These are phyloP conservation scores for Diadumene lineata DNA, from an alignment of 92 coral and sea anemone genomes.

Conservation along the genomic window DNA sequence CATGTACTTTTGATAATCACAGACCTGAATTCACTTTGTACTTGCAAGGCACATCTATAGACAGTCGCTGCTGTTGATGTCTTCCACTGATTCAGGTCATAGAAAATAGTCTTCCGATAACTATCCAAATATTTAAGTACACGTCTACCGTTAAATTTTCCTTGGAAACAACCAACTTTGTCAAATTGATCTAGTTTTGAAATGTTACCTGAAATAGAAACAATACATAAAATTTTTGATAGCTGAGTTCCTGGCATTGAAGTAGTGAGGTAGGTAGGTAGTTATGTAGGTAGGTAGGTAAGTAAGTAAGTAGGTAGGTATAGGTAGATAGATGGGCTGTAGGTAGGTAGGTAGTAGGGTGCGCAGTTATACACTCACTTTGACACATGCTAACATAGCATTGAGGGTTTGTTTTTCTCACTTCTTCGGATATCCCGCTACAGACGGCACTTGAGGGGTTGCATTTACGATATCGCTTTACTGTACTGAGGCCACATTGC, in stretches of 20 bases:
- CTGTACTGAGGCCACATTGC: background rate
- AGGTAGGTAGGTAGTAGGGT: background rate
- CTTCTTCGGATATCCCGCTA: background rate
- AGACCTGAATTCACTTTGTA: background rate
- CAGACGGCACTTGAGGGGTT: too few species aligned
- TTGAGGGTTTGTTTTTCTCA: too few species aligned
- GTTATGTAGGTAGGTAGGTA: background rate
- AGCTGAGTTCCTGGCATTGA: background rate
- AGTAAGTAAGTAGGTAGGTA: background rate
- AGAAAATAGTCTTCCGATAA: slow-evolving; percentile 11
- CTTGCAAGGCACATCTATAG: slow-evolving; percentile 13
- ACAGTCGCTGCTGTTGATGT: slow-evolving; percentile 7
- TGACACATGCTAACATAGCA: slow-evolving; percentile 7
- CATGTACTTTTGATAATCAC: background rate
- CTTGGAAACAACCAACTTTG: slow-evolving; percentile 16
- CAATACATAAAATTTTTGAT: background rate
- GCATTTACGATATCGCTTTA: too few species aligned
- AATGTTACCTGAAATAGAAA: background rate
- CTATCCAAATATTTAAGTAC: background rate
- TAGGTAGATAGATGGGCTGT: background rate
- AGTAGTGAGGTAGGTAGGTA: background rate
- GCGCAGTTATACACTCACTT: background rate
- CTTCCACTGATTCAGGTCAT: background rate
- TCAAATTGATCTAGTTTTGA: background rate
- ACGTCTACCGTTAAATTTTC: background rate